Evolutionary conservation across 92 coral and sea anemone genomes (phyloP).

Genomic region (Micromussa lordhowensis): DNA sequence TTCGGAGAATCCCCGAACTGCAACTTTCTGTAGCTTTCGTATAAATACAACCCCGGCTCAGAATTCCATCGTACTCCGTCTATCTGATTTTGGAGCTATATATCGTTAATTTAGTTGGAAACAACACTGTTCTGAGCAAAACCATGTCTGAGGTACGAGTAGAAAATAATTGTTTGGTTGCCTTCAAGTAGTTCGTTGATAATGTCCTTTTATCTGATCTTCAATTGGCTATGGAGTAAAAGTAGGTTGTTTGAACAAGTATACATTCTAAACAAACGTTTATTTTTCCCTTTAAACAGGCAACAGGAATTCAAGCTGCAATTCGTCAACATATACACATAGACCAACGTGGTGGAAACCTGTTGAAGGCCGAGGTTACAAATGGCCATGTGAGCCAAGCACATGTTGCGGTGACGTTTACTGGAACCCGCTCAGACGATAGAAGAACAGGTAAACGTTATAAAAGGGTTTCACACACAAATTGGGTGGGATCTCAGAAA

Average conservation of each 20-base stretch:
- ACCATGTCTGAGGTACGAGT: conserved; percentile 18
- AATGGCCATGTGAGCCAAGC: neutral
- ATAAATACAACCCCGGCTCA: neutral
- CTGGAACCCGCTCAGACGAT: neutral
- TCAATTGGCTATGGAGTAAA: neutral
- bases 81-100: neutral
- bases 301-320: neutral
- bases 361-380: neutral
- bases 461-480: no score
- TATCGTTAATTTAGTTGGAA: neutral
- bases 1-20: conserved; percentile 20
- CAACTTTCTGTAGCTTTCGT: no score
- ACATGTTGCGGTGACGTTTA: conserved; percentile 6
- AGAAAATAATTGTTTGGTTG: neutral
- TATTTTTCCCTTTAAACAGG: neutral
- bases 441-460: no score
- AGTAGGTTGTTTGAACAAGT: neutral
- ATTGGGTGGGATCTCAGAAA: no score
- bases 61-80: neutral
- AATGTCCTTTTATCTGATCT: no score
- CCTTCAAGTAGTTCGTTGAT: neutral
- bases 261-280: neutral
- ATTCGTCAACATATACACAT: neutral
- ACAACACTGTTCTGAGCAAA: neutral
- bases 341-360: neutral